Conservation (phyloP, 2,113 vertebrate genomes). For the Prionailurus bengalensis region DNA sequence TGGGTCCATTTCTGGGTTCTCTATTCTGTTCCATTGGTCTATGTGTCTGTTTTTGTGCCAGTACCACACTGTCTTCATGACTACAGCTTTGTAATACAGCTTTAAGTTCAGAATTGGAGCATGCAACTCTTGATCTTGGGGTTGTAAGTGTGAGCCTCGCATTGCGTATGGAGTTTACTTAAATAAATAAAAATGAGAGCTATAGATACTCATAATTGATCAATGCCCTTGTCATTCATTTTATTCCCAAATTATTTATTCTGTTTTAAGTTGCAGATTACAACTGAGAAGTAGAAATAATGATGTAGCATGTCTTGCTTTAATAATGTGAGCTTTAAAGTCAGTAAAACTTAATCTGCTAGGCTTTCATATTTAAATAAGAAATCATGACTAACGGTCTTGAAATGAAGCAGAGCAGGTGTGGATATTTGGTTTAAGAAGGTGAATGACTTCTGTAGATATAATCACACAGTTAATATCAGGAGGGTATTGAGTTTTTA, state of each 20-base stretch:
- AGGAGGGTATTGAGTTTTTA: background rate
- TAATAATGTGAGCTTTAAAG: conserved; percentile 30
- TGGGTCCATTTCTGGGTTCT: no score
- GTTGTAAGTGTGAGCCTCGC: background rate
- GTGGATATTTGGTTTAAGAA: background rate
- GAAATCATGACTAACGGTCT: conserved; percentile 4
- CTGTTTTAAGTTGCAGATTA: background rate
- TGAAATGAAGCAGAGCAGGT: background rate
- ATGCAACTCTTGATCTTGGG: background rate
- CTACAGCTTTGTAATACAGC: no score
- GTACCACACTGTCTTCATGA: no score
- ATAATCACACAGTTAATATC: background rate
- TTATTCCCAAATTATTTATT: conserved; percentile 24
- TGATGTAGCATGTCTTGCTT: conserved; percentile 4
- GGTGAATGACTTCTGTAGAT: background rate
- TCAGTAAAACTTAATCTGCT: background rate
- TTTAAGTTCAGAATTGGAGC: background rate
- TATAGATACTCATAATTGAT: background rate
- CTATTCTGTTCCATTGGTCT: no score
- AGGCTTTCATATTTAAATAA: conserved; percentile 62
- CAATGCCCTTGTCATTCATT: conserved; percentile 7
- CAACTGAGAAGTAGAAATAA: conserved; percentile 39
- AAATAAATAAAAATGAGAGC: background rate
- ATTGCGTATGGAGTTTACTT: background rate
- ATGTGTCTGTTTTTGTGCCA: no score